Evolutionary conservation across 2,888 invertebrate species (phyloP), one percentile per base, ranked within the genome.

Genomic region (Amiota minor): DNA sequence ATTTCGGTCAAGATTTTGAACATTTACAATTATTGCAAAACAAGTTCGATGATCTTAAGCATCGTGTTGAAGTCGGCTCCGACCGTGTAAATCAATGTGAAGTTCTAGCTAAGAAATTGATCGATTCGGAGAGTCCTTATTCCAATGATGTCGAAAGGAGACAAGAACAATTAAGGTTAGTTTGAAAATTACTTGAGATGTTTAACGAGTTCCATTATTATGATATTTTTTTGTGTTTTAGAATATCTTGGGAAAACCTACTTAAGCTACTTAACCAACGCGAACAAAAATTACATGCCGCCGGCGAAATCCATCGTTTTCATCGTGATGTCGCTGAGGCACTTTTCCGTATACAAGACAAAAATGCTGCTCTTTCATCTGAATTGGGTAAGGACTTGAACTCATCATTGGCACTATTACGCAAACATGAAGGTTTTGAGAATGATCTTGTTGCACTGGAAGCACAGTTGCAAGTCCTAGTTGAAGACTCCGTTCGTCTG

Each of bases 221-320:
- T 47, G 55, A 59, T 64, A 55, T 10, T 46, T 4, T 18, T 71
- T 47, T 68, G 11, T 55, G 64, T 80, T 82, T 62, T 82, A 94
- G 96, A 77, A 93, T 94, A 80, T 93, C 93, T 6, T 99, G 99
- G 98, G 94, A 96, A 78, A 93, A 95, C 64, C 92, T 99, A 0
- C 92, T 97, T 69, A 95, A 96, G 70, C 94, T 96, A 87, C 95
- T 98, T 74, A 95, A 95, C 81, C 93, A 95, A 68, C 93, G 98
- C 14, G 96, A 96, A 78, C 93, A 95, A 76, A 94, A 97, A 59
- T 91, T 99, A 55, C 94, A 95, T 87, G 98, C 97, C 0, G 99
- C 99, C 1, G 98, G 97, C 11, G 98, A 98, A 91, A 97, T 99
- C 79, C 99, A 99, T 90, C 93, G 98, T 72, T 99, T 98, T 92